Evolutionary conservation across 2,888 invertebrate genomes (phyloP), one percentile per base, ranked within the genome.

Genomic region (Zygaena filipendulae): DNA sequence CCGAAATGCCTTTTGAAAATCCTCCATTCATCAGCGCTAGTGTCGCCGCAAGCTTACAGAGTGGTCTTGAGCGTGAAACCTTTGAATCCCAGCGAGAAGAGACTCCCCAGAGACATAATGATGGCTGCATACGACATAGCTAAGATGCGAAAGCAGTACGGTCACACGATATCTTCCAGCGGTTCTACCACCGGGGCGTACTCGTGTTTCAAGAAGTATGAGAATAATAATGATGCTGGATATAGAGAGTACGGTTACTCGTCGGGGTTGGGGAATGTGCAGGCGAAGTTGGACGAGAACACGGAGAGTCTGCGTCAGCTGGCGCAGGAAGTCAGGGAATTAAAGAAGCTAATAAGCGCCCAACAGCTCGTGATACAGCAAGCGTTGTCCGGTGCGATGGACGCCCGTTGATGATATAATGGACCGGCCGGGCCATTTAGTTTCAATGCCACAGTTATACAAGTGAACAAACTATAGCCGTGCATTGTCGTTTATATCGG

Each of bases 41-140:
- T 92, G 0, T 87, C 92, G 0, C 92, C 92, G 0, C 89, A 90
- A 45, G 91, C 91, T 0, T 89, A 92, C 46, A 75, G 91, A 40
- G 91, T 91, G 1, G 92, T 92, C 1, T 58, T 92, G 18, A 91
- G 90, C 43, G 92, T 92, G 1, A 90, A 91, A 56, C 92, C 92
- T 0, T 64, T 92, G 29, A 92, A 92, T 69, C 92, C 91, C 0
- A 85, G 91, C 38, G 92, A 92, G 52, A 91, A 89, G 51, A 82
- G 92, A 23, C 67, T 92, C 22, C 92, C 92, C 0, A 82, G 86
- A 30, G 90, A 91, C 40, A 88, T 92, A 43, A 82, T 92, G 56
- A 86, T 87, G 72, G 85, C 88, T 2, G 92, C 92, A 6, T 88
- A 91, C 51, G 90, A 91, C 45, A 87, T 92, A 23, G 92, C 91